Evolutionary conservation across 2,888 invertebrate species (phyloP).

Genomic region (Xestoiulus laeticollis): DNA sequence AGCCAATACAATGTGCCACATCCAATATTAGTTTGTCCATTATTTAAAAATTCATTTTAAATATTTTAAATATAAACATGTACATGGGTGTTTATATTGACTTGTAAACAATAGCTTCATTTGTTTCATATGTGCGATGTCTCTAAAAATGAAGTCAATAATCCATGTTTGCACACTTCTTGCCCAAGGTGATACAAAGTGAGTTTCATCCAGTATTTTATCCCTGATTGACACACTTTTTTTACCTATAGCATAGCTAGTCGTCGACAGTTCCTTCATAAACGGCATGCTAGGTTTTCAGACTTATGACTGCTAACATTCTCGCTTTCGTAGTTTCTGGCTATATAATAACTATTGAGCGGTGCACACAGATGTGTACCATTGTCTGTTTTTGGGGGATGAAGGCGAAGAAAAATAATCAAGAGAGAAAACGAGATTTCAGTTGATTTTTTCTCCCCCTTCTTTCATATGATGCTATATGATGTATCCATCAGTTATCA

Average conservation of each 20-base stretch:
- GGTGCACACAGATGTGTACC: conserved; percentile 18
- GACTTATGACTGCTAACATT: conserved; percentile 28
- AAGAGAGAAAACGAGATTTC: conserved; percentile 41
- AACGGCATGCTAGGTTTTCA: background rate
- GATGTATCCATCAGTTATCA: conserved; percentile 29
- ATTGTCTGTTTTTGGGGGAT: conserved; percentile 41
- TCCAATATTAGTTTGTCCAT: too few species aligned
- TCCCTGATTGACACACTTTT: conserved; percentile 40
- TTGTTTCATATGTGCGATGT: background rate
- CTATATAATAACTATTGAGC: conserved; percentile 35
- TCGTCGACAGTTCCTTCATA: background rate
- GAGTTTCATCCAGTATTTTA: conserved; percentile 36
- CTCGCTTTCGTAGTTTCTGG: conserved; percentile 4
- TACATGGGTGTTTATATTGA: too few species aligned
- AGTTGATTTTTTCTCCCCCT: background rate
- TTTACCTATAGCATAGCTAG: background rate
- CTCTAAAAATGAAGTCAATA: conserved; percentile 31
- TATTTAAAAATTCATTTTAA: too few species aligned
- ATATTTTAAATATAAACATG: too few species aligned
- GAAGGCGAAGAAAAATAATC: conserved; percentile 32
- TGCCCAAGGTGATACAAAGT: conserved; percentile 6
- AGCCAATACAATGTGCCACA: too few species aligned
- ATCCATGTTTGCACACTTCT: conserved; percentile 27
- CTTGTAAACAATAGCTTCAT: background rate
- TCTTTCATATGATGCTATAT: background rate